These are phyloP conservation scores for Hydropsyche tenuis DNA, from an alignment of 1,140 invertebrate species.

Conservation along the genomic window DNA sequence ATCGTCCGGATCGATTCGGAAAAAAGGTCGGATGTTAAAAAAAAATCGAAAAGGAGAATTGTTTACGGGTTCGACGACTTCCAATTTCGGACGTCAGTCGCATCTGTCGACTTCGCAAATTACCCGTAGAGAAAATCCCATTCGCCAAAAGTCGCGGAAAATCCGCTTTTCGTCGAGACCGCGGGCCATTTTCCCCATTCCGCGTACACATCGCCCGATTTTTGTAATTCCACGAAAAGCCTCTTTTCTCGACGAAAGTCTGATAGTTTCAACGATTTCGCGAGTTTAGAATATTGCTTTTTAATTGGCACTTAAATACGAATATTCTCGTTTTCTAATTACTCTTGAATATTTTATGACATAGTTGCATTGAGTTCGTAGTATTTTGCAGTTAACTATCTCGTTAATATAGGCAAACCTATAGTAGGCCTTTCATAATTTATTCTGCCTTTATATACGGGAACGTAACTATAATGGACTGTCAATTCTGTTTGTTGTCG, in stretches of 20 bases:
- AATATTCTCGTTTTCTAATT: no score
- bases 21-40: no score
- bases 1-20: no score
- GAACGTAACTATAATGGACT: no score
- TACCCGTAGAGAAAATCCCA: not conserved
- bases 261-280: no score
- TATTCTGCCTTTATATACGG: not conserved
- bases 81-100: constrained; percentile 11
- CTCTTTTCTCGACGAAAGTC: not conserved
- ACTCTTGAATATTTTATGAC: no score
- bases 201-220: not conserved
- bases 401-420: not conserved
- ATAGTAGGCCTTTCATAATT: not conserved
- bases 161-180: not conserved
- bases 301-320: no score
- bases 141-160: constrained; percentile 10
- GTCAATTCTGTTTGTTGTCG: no score
- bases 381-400: no score
- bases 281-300: no score
- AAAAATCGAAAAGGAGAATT: not conserved
- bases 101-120: constrained; percentile 1
- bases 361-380: no score
- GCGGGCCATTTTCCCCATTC: constrained; percentile 4
- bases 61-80: constrained; percentile 21
- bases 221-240: not conserved